Evolutionary conservation across 2,113 vertebrate genomes (phyloP).

Genomic region (Neodon shergylaensis): DNA sequence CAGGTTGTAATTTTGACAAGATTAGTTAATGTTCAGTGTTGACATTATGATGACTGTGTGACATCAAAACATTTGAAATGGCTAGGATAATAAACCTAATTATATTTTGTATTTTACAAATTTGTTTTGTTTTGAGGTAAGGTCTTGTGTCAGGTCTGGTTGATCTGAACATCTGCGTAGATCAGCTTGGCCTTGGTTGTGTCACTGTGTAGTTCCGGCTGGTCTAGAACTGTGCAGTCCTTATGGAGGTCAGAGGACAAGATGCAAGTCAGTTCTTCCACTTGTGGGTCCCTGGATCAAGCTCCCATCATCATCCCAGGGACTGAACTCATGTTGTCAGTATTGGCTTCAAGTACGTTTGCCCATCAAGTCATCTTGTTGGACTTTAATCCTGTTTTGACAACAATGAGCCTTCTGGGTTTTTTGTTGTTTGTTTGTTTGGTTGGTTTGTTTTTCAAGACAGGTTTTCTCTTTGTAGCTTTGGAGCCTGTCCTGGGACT

Average conservation of each 20-base stretch:
- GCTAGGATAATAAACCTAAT: neutral
- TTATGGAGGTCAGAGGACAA: neutral
- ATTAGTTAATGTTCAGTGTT: neutral
- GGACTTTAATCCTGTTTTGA: neutral
- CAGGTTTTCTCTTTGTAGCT: too few species aligned
- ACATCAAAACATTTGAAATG: neutral
- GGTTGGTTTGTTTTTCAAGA: too few species aligned
- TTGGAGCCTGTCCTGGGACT: too few species aligned
- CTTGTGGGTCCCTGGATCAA: neutral
- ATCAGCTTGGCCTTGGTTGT: neutral
- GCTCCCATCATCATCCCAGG: neutral
- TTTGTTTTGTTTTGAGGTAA: neutral
- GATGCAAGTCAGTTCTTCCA: neutral
- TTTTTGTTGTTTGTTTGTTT: too few species aligned
- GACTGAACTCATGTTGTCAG: neutral
- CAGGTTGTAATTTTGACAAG: neutral
- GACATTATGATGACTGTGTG: neutral
- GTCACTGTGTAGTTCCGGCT: neutral
- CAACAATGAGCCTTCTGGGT: neutral
- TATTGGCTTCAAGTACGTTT: neutral
- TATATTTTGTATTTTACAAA: neutral
- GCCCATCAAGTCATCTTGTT: neutral
- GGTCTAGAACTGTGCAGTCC: neutral
- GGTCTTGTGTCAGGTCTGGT: neutral
- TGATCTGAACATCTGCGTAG: neutral